Base-by-base conservation (phyloP, 2,797 vertebrate genomes). In the Zalophus californianus region DNA sequence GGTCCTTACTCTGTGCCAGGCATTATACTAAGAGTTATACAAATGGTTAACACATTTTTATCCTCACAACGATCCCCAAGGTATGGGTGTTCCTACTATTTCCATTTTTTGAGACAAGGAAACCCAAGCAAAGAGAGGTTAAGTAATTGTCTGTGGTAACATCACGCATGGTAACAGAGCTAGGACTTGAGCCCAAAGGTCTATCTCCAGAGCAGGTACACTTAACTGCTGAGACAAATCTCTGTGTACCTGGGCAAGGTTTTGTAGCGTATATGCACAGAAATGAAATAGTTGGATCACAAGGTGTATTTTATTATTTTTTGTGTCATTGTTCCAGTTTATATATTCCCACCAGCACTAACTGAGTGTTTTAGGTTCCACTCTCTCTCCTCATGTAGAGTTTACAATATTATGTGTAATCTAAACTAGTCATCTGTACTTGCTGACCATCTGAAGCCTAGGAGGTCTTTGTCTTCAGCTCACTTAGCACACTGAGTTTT, bases 31-130 rank as follows among this genome's bases (percentile, higher is more conserved):
- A 93, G 66, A 62, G 41, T 86, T 80, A 48, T n/a, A 54, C 21
- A 83, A 41, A 50, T 75, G 21, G 72, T 92, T 41, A 86, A 60
- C 29, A 86, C 29, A 75, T 66, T 60, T 88, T 88, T 97, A 78
- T 93, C 14, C 1, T 94, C n/a, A 60, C 23, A 60, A 52, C 7
- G 86, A 29, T 11, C 32, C 27, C 29, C 7, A 32, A 88, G 52
- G 80, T 4, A 18, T 75, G 27, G 12, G 2, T 72, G 88, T 86
- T 66, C 25, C 62, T 86, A 86, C 52, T 79, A 77, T 41, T 89
- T 54, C 23, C 15, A 25, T 78, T 75, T 78, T 95, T 91, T 60
- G 75, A 89, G 54, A 41, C 77, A 50, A 96, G 21, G 48, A 78
- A 82, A 72, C 29, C 32, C 60, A 64, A 29, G 25, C 16, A 80